A percentile compares a stretch with the other conserved stretches of the same genome.
phyloP scores from a whole-genome alignment of 2,113 vertebrate genomes.

The Zingel zingel region DNA sequence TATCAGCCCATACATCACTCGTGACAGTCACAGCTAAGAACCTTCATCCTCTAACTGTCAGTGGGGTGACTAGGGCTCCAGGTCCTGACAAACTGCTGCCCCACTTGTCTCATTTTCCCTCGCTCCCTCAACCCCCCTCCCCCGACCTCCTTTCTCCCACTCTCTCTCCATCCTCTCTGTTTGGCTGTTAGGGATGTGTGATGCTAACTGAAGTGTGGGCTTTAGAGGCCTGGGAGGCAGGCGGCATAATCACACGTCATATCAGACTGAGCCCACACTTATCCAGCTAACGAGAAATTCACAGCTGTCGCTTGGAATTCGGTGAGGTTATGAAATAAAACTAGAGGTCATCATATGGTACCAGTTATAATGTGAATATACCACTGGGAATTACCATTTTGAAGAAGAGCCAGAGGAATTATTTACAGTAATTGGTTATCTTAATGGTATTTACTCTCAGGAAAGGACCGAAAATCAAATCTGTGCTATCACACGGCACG shows the following conservation, averaged over 20 bases:
- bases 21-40: slow-evolving; percentile 77
- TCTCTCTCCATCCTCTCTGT: slow-evolving; percentile 30
- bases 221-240: slow-evolving; percentile 65
- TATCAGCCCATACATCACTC: slow-evolving; percentile 77
- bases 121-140: slow-evolving; percentile 29
- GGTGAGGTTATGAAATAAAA: slow-evolving; percentile 72
- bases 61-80: slow-evolving; percentile 62
- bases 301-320: slow-evolving; percentile 67
- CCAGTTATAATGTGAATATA: slow-evolving; percentile 64
- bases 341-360: slow-evolving; percentile 75
- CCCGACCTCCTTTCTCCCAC: slow-evolving; percentile 57
- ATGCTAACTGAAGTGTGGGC: slow-evolving; percentile 77
- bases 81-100: slow-evolving; percentile 77
- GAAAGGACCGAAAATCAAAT: slow-evolving; percentile 51
- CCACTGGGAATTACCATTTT: slow-evolving; percentile 68
- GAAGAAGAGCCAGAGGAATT: slow-evolving; percentile 70
- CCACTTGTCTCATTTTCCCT: slow-evolving; percentile 61
- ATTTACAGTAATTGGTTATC: slow-evolving; percentile 76
- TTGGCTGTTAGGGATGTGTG: slow-evolving; percentile 49
- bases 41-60: slow-evolving; percentile 75
- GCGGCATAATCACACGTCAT: slow-evolving; percentile 71
- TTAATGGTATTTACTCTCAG: slow-evolving; percentile 74
- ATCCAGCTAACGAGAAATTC: slow-evolving; percentile 73
- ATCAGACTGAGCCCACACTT: slow-evolving; percentile 67
- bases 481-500: slow-evolving; percentile 39